Evolutionary conservation across 2,888 invertebrate genomes (phyloP).

Genomic region (Oxyscelio sp.): DNA sequence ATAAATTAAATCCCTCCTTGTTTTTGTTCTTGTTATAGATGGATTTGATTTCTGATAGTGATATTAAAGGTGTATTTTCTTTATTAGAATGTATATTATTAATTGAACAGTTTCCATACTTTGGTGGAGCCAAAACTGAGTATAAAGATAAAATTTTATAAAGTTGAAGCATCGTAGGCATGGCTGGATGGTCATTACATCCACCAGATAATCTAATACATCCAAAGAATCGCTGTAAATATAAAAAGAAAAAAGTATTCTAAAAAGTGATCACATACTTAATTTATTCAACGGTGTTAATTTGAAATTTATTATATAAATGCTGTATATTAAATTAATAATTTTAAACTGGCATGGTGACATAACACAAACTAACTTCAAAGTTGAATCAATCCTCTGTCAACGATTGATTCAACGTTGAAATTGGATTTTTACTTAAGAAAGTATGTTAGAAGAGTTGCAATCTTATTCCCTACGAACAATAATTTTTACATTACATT

Average conservation of each 20-base stretch:
- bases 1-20: not conserved
- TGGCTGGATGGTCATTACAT: conserved; percentile 5
- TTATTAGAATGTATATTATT: not conserved
- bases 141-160: conserved; percentile 5
- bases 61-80: not conserved
- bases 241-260: not conserved
- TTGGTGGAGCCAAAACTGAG: not conserved
- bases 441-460: too few species aligned
- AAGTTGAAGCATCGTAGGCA: not conserved
- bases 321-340: too few species aligned
- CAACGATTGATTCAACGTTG: too few species aligned
- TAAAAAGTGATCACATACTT: not conserved
- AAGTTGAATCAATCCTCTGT: too few species aligned
- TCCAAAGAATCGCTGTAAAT: conserved; percentile 5
- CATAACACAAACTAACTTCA: too few species aligned
- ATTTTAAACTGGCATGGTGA: too few species aligned
- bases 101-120: not conserved
- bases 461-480: too few species aligned
- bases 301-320: too few species aligned
- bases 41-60: not conserved
- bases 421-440: too few species aligned
- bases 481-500: too few species aligned
- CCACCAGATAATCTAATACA: not conserved
- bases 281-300: too few species aligned
- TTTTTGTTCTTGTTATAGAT: not conserved